Conservation (phyloP, 2,888 invertebrate genomes). For the Trichacis sp. region DNA sequence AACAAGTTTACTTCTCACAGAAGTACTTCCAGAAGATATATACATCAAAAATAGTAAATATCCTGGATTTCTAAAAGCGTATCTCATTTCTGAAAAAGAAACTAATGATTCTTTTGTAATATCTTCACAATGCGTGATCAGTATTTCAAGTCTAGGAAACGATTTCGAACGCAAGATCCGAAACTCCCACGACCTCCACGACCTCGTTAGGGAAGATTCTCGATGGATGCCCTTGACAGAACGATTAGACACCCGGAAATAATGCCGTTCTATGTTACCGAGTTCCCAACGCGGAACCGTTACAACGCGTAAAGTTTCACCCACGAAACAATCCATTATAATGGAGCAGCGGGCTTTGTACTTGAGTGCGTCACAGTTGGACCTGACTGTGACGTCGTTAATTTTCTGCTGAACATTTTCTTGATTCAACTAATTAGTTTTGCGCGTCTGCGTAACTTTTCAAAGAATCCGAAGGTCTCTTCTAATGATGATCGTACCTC, state of each 20-base stretch:
- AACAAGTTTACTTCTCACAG: too few species aligned
- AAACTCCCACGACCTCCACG: slow-evolving; percentile 22
- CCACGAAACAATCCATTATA: neutral
- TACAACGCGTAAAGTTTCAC: slow-evolving; percentile 33
- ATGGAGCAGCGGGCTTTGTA: neutral
- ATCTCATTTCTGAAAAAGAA: too few species aligned
- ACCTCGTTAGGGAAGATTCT: slow-evolving; percentile 38
- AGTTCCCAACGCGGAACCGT: slow-evolving; percentile 35
- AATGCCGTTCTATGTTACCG: slow-evolving; percentile 32
- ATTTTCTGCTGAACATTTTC: slow-evolving; percentile 1
- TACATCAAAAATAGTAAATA: too few species aligned
- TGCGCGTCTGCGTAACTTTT: neutral
- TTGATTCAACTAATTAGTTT: neutral
- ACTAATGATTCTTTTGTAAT: too few species aligned
- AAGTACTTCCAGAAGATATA: too few species aligned
- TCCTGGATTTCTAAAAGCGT: too few species aligned
- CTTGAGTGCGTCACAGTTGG: neutral
- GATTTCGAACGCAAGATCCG: too few species aligned
- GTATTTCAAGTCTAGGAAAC: too few species aligned
- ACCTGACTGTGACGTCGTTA: neutral
- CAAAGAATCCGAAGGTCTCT: too few species aligned
- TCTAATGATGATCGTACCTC: too few species aligned
- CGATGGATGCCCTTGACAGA: slow-evolving; percentile 40
- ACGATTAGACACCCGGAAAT: slow-evolving; percentile 43
- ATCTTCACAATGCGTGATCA: too few species aligned